Conservation (phyloP, 2,113 vertebrate genomes). For the Crotalus helleri region DNA sequence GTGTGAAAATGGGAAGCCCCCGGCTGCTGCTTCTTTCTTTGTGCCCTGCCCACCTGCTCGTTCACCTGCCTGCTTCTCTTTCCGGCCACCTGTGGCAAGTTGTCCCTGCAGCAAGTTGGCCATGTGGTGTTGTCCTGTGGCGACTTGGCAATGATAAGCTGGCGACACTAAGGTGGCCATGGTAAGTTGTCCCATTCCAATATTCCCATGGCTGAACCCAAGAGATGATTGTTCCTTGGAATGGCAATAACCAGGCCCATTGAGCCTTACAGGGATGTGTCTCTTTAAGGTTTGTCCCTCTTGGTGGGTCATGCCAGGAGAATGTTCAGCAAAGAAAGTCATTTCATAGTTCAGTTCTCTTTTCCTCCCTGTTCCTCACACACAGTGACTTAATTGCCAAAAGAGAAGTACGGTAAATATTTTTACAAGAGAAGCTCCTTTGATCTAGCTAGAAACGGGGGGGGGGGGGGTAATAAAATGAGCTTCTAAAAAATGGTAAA, state of each 20-base stretch:
- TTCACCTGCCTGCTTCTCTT: not conserved
- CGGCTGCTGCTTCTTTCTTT: not conserved
- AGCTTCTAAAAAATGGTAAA: not conserved
- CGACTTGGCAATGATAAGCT: not conserved
- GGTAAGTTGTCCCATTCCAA: not conserved
- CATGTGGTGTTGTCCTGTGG: not conserved
- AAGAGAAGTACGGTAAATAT: constrained; percentile 1
- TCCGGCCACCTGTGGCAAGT: not conserved
- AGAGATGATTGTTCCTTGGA: not conserved
- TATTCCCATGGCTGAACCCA: not conserved
- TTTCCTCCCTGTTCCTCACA: not conserved
- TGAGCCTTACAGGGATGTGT: not conserved
- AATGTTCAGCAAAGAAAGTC: not conserved
- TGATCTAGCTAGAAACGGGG: constrained; percentile 6
- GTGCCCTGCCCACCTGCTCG: not conserved
- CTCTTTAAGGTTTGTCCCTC: not conserved
- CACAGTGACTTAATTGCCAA: not conserved
- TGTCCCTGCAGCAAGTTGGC: not conserved
- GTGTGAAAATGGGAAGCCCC: not conserved
- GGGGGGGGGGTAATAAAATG: not conserved
- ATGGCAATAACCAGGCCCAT: not conserved
- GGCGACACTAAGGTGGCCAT: not conserved
- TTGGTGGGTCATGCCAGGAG: not conserved
- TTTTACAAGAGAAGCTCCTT: not conserved
- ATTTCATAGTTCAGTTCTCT: not conserved